Evolutionary conservation across 2,888 invertebrate species (phyloP).

Genomic region (Nudaria mundana): DNA sequence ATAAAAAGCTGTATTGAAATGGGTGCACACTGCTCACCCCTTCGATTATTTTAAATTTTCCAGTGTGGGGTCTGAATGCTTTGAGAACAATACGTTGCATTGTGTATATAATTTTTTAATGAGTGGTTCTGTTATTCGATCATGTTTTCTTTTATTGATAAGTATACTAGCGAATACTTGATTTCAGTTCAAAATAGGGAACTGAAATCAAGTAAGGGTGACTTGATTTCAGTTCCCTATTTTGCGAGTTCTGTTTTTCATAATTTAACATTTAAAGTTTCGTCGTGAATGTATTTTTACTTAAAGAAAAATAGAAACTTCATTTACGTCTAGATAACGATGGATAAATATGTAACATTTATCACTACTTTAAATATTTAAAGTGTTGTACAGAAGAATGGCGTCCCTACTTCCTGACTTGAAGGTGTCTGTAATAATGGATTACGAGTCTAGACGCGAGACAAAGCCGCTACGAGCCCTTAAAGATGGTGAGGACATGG

Average conservation of each 20-base stretch:
- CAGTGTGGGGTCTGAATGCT: slow-evolving; percentile 50
- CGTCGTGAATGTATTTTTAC: too few species aligned
- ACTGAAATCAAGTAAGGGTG: too few species aligned
- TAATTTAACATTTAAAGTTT: too few species aligned
- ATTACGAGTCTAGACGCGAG: slow-evolving; percentile 76
- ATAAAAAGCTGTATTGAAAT: slow-evolving; percentile 68
- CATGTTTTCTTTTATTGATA: too few species aligned
- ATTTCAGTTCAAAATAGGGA: too few species aligned
- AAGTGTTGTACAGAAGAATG: slow-evolving; percentile 63
- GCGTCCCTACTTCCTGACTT: slow-evolving; percentile 50
- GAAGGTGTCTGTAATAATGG: slow-evolving; percentile 71
- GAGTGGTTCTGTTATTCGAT: slow-evolving; percentile 15
- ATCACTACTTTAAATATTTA: slow-evolving; percentile 72
- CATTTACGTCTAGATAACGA: slow-evolving; percentile 62
- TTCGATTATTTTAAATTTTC: slow-evolving; percentile 64
- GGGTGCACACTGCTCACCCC: slow-evolving; percentile 53
- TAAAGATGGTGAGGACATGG: slow-evolving; percentile 26
- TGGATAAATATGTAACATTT: slow-evolving; percentile 68
- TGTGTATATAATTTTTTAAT: slow-evolving; percentile 24
- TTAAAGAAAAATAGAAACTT: slow-evolving; percentile 67
- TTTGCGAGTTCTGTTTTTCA: too few species aligned
- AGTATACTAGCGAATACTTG: too few species aligned
- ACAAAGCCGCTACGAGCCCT: slow-evolving; percentile 71
- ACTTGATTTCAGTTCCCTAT: too few species aligned
- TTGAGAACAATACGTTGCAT: slow-evolving; percentile 43